phyloP scores from a whole-genome alignment of 2,797 vertebrate species.

The Sebastolobus alascanus region DNA sequence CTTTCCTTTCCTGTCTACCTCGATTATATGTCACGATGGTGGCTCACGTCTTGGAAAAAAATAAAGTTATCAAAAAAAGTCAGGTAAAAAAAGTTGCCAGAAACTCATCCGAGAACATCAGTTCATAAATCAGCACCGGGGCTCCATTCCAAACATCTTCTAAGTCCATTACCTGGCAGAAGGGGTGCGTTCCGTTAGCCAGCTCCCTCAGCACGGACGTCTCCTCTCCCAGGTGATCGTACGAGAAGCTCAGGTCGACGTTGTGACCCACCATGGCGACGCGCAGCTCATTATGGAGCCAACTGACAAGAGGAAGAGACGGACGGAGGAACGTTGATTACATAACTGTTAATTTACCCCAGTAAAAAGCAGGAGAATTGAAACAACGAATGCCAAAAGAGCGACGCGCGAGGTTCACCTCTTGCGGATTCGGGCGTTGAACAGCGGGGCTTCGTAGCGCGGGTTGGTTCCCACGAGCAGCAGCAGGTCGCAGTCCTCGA shows the following conservation, averaged over 20 bases:
- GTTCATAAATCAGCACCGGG: neutral
- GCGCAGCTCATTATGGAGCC: slow-evolving; percentile 97
- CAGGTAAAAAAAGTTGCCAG: neutral
- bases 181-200: slow-evolving; percentile 91
- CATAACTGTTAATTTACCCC: neutral
- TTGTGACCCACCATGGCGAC: slow-evolving; percentile 92
- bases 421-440: slow-evolving; percentile 94
- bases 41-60: too few relatives aligned
- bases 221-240: slow-evolving; percentile 94
- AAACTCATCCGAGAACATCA: neutral
- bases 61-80: too few relatives aligned
- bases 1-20: too few relatives aligned
- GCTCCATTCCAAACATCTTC: neutral
- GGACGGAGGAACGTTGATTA: neutral
- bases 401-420: slow-evolving; percentile 62
- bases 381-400: neutral
- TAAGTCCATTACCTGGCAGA: slow-evolving; percentile 87
- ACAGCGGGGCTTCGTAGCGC: slow-evolving; percentile 95
- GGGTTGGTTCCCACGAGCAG: slow-evolving; percentile 96
- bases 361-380: too few relatives aligned
- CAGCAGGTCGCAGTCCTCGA: slow-evolving; percentile 94
- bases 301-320: slow-evolving; percentile 80
- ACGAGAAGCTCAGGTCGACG: slow-evolving; percentile 93
- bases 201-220: slow-evolving; percentile 90
- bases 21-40: too few relatives aligned